Evolutionary conservation across 2,113 vertebrate genomes (phyloP).

Genomic region (Naja naja): DNA sequence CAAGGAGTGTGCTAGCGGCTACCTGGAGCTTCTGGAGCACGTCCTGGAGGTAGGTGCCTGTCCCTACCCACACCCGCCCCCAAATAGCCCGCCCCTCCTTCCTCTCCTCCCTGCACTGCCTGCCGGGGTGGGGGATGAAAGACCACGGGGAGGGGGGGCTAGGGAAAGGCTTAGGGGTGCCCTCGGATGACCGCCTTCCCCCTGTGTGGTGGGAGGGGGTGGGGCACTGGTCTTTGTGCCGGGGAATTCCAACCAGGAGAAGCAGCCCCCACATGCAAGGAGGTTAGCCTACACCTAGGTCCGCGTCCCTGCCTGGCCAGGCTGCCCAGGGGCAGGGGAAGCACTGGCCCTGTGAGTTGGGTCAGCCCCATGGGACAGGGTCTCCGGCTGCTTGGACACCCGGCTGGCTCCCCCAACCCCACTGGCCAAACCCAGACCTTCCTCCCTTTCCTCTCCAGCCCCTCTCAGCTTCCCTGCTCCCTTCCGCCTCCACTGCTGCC

Average conservation of each 20-base stretch:
- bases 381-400: not conserved
- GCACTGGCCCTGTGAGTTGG: not conserved
- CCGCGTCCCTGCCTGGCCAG: not conserved
- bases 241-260: not conserved
- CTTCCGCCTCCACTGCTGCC: not conserved
- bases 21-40: conserved; percentile 92
- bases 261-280: not conserved
- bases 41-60: conserved; percentile 87
- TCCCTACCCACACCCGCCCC: fast-evolving
- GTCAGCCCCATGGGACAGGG: not conserved
- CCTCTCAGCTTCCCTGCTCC: not conserved
- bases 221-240: not conserved
- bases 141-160: fast-evolving
- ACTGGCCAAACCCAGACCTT: not conserved
- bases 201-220: not conserved
- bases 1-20: conserved; percentile 89
- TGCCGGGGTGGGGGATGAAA: not conserved
- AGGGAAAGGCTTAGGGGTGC: not conserved
- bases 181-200: not conserved
- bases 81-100: not conserved
- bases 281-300: fast-evolving
- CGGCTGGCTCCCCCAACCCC: not conserved
- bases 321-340: not conserved
- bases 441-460: not conserved
- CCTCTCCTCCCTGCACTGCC: not conserved